A percentile compares a stretch with the other conserved stretches of the same genome.
phyloP scores from a whole-genome alignment of 1,140 invertebrate genomes.

The Leptinotarsa defecta region DNA sequence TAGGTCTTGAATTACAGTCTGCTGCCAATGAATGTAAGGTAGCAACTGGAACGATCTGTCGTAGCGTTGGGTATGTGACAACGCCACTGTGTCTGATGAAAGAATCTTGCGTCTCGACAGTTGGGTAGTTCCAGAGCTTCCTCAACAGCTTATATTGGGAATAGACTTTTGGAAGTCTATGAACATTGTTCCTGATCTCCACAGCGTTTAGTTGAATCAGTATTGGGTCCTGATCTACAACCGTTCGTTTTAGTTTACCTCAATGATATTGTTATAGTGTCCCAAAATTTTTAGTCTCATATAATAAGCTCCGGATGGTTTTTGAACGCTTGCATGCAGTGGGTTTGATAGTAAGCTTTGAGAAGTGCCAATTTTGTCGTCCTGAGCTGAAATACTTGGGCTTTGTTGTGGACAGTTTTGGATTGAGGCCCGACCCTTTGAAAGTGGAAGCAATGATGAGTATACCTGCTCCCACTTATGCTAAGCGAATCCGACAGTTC shows the following conservation, averaged over 20 bases:
- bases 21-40: not conserved
- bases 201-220: not conserved
- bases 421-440: slow-evolving; percentile 42
- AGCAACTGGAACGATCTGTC: not conserved
- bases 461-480: not conserved
- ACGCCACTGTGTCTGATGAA: not conserved
- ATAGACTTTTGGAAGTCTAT: slow-evolving; percentile 24
- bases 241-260: slow-evolving; percentile 46
- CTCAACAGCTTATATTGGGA: slow-evolving; percentile 22
- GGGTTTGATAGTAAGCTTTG: slow-evolving; percentile 28
- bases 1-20: not conserved
- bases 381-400: slow-evolving; percentile 44
- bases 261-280: slow-evolving; percentile 45
- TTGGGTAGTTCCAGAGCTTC: not conserved
- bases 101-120: not conserved
- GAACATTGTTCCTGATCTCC: slow-evolving; percentile 21
- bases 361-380: slow-evolving; percentile 47
- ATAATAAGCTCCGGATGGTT: too few species aligned
- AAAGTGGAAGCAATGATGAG: not conserved
- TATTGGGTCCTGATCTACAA: slow-evolving; percentile 43
- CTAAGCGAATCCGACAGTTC: slow-evolving; percentile 19
- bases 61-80: not conserved
- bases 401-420: slow-evolving; percentile 47
- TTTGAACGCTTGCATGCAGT: not conserved
- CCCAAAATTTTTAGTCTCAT: slow-evolving; percentile 35